phyloP scores from a whole-genome alignment of 2,113 vertebrate species.

The Egretta garzetta region DNA sequence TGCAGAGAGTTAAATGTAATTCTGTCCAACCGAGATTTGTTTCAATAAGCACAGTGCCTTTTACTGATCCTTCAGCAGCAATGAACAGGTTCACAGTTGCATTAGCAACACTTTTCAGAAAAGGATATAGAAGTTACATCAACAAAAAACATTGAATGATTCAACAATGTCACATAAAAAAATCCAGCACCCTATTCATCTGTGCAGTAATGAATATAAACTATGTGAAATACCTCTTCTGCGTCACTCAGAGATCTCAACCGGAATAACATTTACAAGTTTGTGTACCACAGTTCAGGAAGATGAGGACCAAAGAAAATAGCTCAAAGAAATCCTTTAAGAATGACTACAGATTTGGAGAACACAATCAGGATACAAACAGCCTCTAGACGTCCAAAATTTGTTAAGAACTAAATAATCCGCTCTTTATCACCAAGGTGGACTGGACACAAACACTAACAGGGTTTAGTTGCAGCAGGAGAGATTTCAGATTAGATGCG shows the following conservation, averaged over 20 bases:
- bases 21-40: not conserved
- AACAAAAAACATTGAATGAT: not conserved
- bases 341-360: not conserved
- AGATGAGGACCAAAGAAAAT: not conserved
- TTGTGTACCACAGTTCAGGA: not conserved
- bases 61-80: not conserved
- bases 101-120: not conserved
- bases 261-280: not conserved
- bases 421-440: not conserved
- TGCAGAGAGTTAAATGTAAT: not conserved
- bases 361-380: not conserved
- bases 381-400: not conserved
- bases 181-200: not conserved
- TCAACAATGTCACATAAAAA: not conserved
- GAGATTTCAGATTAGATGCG: not conserved
- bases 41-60: not conserved
- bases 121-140: not conserved
- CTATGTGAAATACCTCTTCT: not conserved
- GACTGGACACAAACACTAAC: not conserved
- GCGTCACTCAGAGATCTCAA: not conserved
- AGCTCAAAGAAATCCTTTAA: not conserved
- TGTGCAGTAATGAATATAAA: not conserved
- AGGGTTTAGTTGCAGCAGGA: not conserved
- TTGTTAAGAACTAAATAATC: not conserved
- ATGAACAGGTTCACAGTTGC: not conserved